Percentiles rank a stretch among this genome's conserved stretches.
These are phyloP conservation scores for Apis dorsata DNA, from an alignment of 1,140 invertebrate species.

Conservation along the genomic window DNA sequence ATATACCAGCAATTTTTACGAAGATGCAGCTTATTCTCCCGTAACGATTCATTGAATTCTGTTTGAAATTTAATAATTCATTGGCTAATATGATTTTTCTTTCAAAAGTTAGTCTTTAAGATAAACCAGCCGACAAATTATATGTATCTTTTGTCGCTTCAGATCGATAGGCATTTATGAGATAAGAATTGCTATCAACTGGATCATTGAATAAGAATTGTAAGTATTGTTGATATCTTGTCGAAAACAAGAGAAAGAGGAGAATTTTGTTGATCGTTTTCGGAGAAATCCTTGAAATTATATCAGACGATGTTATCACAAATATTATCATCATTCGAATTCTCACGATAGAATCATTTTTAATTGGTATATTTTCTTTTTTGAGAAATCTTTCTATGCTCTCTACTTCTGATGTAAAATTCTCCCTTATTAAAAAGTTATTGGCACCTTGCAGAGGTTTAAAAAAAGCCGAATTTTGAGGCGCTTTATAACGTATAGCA, in stretches of 20 bases:
- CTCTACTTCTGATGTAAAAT: neutral
- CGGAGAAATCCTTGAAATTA: neutral
- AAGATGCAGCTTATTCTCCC: too few relatives aligned
- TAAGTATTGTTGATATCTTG: neutral
- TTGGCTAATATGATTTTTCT: neutral
- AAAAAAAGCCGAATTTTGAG: conserved; percentile 23
- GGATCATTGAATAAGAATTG: neutral
- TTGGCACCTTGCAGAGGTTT: conserved; percentile 32
- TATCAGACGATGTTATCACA: neutral
- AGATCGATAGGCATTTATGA: neutral
- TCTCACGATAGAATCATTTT: neutral
- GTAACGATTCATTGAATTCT: neutral
- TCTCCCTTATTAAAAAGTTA: neutral
- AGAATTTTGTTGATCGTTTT: neutral
- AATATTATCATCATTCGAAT: neutral
- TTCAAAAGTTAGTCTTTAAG: neutral
- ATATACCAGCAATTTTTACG: neutral
- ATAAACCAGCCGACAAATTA: neutral
- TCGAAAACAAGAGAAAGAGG: neutral
- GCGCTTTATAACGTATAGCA: conserved; percentile 33
- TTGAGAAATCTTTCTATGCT: neutral
- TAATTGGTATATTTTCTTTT: neutral
- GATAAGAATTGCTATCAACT: conserved; percentile 1
- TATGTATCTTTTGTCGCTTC: neutral
- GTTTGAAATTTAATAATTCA: neutral